Percentiles rank a stretch among this genome's conserved stretches.
Conservation (phyloP, 2,888 invertebrate species). For the Hypomecis punctinalis region DNA sequence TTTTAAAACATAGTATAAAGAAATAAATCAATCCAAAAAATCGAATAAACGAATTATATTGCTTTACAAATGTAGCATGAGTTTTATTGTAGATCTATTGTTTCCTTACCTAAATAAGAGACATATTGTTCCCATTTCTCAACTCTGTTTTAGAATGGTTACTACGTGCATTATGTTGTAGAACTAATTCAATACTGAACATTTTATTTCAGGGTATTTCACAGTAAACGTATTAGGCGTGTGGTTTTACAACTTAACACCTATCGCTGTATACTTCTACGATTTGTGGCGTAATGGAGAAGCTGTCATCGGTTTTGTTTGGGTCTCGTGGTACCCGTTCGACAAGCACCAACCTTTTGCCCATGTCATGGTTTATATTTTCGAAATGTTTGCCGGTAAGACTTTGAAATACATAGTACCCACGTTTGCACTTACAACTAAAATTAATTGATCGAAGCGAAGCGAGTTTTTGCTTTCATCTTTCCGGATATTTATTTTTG, state of each 20-base stretch:
- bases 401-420: background rate
- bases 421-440: no score
- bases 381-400: constrained; percentile 75
- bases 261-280: constrained; percentile 66
- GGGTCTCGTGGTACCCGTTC: constrained; percentile 80
- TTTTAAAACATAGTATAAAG: no score
- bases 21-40: no score
- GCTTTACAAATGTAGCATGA: no score
- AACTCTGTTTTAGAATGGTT: no score
- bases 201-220: constrained; percentile 69
- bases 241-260: constrained; percentile 76
- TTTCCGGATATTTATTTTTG: no score
- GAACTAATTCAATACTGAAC: background rate
- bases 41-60: no score
- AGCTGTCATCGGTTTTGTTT: constrained; percentile 67
- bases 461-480: no score
- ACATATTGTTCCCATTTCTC: no score
- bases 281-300: constrained; percentile 56
- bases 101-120: no score
- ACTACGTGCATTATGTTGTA: background rate
- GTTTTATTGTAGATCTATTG: no score
- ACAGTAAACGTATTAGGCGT: constrained; percentile 66
- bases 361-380: constrained; percentile 71
- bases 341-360: constrained; percentile 68
- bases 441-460: no score